Evolutionary conservation across 2,888 invertebrate genomes (phyloP).

Genomic region (Brachypalpus laphriformis): DNA sequence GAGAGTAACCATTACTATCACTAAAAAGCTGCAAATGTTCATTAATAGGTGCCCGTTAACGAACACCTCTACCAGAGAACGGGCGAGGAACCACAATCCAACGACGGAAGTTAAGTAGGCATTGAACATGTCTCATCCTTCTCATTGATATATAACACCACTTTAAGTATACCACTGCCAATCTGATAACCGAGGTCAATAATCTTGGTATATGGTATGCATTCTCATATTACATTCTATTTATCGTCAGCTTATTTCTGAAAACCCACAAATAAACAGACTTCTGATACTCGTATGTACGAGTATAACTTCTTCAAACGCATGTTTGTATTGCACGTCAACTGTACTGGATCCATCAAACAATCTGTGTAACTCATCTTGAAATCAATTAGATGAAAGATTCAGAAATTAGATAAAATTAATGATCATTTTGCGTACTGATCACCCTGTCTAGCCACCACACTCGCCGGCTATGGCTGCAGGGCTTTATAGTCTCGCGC

Average conservation of each 20-base stretch:
- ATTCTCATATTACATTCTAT: background rate
- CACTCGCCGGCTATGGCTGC: background rate
- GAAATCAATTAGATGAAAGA: constrained; percentile 22
- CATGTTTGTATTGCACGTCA: too few relatives aligned
- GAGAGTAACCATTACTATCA: too few relatives aligned
- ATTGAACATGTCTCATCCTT: too few relatives aligned
- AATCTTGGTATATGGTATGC: background rate
- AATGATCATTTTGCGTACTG: background rate
- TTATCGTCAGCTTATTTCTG: background rate
- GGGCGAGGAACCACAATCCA: too few relatives aligned
- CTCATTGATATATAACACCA: too few relatives aligned
- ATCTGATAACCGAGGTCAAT: background rate
- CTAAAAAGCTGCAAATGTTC: too few relatives aligned
- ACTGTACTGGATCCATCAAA: background rate
- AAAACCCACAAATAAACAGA: background rate
- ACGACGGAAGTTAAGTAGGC: too few relatives aligned
- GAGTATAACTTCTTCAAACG: too few relatives aligned
- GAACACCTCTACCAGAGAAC: too few relatives aligned
- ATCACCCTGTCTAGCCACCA: constrained; percentile 3
- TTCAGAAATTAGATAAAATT: constrained; percentile 8
- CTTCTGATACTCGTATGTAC: background rate
- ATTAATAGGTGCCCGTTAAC: too few relatives aligned
- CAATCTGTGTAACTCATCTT: background rate
- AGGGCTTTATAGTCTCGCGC: constrained; percentile 11
- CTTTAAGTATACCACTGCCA: too few relatives aligned